Base-by-base conservation (phyloP, 2,888 invertebrate genomes). In the Priocnemis perturbator region DNA sequence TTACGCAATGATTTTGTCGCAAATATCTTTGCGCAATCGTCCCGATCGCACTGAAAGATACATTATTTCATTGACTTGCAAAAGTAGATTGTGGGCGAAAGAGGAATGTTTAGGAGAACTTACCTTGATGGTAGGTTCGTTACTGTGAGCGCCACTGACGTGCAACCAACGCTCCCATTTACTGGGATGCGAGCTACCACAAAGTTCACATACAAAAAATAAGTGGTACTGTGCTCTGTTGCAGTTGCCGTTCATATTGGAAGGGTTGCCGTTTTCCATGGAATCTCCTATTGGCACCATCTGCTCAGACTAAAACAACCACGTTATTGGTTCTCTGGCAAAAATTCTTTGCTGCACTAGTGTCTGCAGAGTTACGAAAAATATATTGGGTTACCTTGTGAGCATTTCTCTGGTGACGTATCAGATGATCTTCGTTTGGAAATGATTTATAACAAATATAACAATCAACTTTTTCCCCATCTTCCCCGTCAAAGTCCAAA, bases 91-190 rank as follows among this genome's bases (percentile, higher is more conserved):
- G 3, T 64, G 45, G 15, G 2, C n/a, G 11, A 19, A 2, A 3
- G 50, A 48, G n/a, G 21, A 26, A 48, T 14, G 15, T 37, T 37
- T 37, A 9, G 14, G 7, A 11, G 11, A 9, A 37, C 71, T 78
- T 71, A 86, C 86, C 74, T 82, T 85, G 60, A 89, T 89, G 7
- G 87, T 73, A 19, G 85, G 72, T 69, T 90, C 90, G 17, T 89
- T 85, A 37, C 81, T 79, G 71, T 91, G 91, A 47, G 82, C 78
- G 14, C 86, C 87, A 61, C 88, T 89, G 26, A 90, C 89, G 73
- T 91, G 91, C 44, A 89, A 86, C 91, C 91, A 91, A 52, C 90
- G 87, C 71, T 90, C 90, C 85, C 90, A 90, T 74, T 90, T 90
- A 64, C 89, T 90, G 0, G 89, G 87, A 80, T 90, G 89, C 0